Evolutionary conservation across 2,113 vertebrate genomes (phyloP).

Genomic region (Melanerpes formicivorus): DNA sequence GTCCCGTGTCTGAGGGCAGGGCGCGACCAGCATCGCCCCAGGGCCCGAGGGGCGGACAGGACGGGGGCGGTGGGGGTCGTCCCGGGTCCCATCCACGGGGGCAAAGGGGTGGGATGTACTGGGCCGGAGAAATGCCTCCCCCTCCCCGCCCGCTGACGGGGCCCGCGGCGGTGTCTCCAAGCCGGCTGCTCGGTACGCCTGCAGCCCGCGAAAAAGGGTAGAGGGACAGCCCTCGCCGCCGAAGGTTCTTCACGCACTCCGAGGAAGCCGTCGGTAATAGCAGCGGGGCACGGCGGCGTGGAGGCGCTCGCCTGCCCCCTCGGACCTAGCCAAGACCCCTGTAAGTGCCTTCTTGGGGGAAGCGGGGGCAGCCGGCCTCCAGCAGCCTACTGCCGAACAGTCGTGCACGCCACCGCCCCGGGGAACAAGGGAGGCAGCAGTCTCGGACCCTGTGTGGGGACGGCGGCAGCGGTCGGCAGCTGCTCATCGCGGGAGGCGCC

Average conservation of each 20-base stretch:
- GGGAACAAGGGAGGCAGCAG: not conserved
- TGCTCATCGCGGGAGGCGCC: not conserved
- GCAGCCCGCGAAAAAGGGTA: not conserved
- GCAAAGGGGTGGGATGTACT: not conserved
- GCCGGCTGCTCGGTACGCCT: not conserved
- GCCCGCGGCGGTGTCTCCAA: not conserved
- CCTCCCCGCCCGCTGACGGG: not conserved
- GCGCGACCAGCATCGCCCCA: not conserved
- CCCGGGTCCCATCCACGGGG: not conserved
- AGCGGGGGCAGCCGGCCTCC: not conserved
- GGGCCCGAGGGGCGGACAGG: not conserved
- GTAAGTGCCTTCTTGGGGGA: not conserved
- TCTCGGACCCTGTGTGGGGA: not conserved
- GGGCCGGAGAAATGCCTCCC: not conserved
- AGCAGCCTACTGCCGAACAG: not conserved
- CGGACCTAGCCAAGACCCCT: not conserved
- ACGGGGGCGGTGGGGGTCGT: no score
- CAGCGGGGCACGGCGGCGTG: not conserved
- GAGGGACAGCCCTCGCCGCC: not conserved
- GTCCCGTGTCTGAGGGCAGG: not conserved
- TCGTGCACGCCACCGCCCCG: no score
- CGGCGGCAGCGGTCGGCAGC: not conserved
- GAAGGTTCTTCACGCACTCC: not conserved
- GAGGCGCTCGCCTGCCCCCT: not conserved
- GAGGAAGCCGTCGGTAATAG: not conserved